Evolutionary conservation across 1,140 invertebrate species (phyloP).

Genomic region (Marisa cornuarietis): DNA sequence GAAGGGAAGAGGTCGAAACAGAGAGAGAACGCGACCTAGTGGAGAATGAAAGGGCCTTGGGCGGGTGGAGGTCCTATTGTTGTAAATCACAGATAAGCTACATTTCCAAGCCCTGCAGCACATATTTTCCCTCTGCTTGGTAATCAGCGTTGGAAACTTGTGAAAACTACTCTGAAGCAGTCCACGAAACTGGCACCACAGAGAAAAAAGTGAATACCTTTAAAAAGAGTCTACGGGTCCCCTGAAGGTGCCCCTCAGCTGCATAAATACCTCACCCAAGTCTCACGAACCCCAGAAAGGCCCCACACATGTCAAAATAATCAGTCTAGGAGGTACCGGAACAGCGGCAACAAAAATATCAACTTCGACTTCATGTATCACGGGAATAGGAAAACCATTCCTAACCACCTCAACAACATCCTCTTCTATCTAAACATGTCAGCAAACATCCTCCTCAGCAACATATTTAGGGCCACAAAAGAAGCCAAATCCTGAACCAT

Average conservation of each 20-base stretch:
- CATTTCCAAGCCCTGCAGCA: too few species aligned
- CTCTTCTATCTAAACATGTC: background rate
- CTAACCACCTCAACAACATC: background rate
- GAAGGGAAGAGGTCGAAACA: too few species aligned
- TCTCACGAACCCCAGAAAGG: background rate
- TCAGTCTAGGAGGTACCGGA: background rate
- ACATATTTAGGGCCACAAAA: background rate
- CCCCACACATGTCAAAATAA: background rate
- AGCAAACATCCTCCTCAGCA: background rate
- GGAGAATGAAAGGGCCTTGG: too few species aligned
- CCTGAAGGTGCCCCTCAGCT: background rate
- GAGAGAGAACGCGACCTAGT: too few species aligned
- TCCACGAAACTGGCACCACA: too few species aligned
- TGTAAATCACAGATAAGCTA: too few species aligned
- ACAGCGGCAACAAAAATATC: background rate
- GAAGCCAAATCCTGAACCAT: too few species aligned
- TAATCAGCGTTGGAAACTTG: too few species aligned
- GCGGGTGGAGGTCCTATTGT: too few species aligned
- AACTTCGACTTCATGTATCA: background rate
- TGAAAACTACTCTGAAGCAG: too few species aligned
- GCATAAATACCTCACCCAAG: background rate
- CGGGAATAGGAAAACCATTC: background rate
- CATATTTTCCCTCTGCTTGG: too few species aligned
- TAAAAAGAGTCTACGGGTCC: background rate
- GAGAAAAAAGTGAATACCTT: too few species aligned